Evolutionary conservation across 2,888 invertebrate genomes (phyloP).

Genomic region (Chymomyza amoena): DNA sequence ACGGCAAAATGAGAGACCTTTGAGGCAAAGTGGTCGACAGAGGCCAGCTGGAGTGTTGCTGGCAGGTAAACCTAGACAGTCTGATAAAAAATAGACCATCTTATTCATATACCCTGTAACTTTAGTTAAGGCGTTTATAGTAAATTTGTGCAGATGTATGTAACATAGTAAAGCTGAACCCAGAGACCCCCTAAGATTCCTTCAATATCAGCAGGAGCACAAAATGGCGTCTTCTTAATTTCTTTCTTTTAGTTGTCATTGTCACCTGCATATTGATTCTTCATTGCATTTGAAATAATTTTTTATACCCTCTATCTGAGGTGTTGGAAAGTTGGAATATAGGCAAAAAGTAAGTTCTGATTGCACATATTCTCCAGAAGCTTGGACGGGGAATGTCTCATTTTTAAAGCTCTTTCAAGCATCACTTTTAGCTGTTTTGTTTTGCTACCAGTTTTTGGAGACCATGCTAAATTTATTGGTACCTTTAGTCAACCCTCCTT

Average conservation of each 20-base stretch:
- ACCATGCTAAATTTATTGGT: constrained; percentile 51
- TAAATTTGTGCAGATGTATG: no score
- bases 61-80: constrained; percentile 50
- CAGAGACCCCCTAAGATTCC: no score
- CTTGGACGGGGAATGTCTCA: no score
- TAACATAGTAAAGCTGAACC: no score
- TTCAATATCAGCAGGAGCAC: no score
- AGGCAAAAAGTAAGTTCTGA: no score
- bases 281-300: background rate
- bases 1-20: background rate
- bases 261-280: constrained; percentile 1
- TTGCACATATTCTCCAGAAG: no score
- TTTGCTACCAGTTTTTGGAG: constrained; percentile 47
- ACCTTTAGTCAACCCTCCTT: constrained; percentile 15
- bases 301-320: no score
- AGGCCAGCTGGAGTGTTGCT: constrained; percentile 3
- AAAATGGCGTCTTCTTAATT: constrained; percentile 8
- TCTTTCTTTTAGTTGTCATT: background rate
- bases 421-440: constrained; percentile 20
- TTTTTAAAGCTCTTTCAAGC: background rate
- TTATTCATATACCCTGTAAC: constrained; percentile 32
- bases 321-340: no score
- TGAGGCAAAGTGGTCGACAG: background rate
- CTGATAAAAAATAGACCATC: constrained; percentile 51
- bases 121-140: no score